A percentile compares a stretch with the other conserved stretches of the same genome.
Conservation (phyloP, 1,140 invertebrate species). For the Bombus fervidus region DNA sequence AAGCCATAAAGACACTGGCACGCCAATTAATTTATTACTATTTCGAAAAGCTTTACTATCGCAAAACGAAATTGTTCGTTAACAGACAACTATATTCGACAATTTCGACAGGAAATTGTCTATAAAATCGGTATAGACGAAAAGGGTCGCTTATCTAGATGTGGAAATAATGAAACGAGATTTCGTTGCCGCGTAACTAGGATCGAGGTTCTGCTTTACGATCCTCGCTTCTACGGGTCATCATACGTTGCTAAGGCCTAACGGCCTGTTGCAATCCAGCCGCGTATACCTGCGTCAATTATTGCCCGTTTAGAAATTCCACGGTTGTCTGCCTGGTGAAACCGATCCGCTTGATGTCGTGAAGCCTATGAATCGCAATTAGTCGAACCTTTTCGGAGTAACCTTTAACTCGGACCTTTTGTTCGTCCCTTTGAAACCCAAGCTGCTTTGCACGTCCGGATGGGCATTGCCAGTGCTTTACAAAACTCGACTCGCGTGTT, state of each 20-base stretch:
- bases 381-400: background rate
- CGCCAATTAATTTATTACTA: too few relatives aligned
- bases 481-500: slow-evolving; percentile 2
- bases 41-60: too few relatives aligned
- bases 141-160: background rate
- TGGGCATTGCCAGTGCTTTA: background rate
- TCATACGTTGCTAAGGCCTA: background rate
- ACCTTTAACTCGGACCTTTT: background rate
- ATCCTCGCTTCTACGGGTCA: background rate
- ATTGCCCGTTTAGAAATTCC: slow-evolving; percentile 20
- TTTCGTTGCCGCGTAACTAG: background rate
- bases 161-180: background rate
- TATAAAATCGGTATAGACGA: background rate
- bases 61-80: background rate
- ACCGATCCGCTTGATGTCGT: background rate
- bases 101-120: background rate
- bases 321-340: background rate
- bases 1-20: too few relatives aligned
- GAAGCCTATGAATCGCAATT: slow-evolving; percentile 3
- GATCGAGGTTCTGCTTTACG: background rate
- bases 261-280: background rate
- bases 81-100: background rate
- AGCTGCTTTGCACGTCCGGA: background rate
- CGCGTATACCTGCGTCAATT: slow-evolving; percentile 7
- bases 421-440: background rate